phyloP scores from a whole-genome alignment of 1,140 invertebrate species.

The Ptiloglossa arizonensis region DNA sequence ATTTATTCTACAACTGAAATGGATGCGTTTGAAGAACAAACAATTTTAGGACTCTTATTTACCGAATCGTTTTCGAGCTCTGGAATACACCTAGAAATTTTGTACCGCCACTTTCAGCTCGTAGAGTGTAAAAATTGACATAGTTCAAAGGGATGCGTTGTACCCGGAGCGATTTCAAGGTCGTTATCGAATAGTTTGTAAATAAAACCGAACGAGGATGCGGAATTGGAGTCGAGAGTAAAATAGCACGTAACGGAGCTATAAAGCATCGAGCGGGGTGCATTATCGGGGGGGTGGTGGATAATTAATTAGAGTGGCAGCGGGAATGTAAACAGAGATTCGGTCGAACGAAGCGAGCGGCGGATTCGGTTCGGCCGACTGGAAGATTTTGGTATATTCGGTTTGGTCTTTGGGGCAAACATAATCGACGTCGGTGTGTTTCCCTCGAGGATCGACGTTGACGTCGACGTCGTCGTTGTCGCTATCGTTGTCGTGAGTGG shows the following conservation, averaged over 20 bases:
- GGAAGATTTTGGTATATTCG: constrained; percentile 52
- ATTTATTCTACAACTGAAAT: too few species aligned
- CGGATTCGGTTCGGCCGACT: constrained; percentile 33
- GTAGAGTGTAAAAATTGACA: too few species aligned
- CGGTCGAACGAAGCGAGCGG: constrained; percentile 41
- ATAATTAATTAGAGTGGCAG: constrained; percentile 74
- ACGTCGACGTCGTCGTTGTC: constrained; percentile 33
- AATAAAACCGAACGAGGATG: background rate
- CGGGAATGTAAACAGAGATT: constrained; percentile 61
- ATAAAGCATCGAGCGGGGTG: constrained; percentile 29
- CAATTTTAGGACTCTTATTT: too few species aligned
- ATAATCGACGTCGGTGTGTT: constrained; percentile 66
- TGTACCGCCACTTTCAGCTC: too few species aligned
- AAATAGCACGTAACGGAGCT: background rate
- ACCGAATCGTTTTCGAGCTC: too few species aligned
- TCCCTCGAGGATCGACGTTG: constrained; percentile 58
- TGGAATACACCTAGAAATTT: too few species aligned
- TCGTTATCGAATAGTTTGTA: background rate
- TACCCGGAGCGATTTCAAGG: too few species aligned
- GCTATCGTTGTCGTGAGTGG: constrained; percentile 20
- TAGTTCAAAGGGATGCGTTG: too few species aligned
- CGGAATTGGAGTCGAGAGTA: background rate
- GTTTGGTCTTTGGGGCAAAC: constrained; percentile 66
- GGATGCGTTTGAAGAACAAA: too few species aligned
- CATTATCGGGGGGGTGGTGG: constrained; percentile 61